These are phyloP conservation scores for Polypedilum vanderplanki DNA, from an alignment of 1,140 invertebrate genomes.

Conservation along the genomic window DNA sequence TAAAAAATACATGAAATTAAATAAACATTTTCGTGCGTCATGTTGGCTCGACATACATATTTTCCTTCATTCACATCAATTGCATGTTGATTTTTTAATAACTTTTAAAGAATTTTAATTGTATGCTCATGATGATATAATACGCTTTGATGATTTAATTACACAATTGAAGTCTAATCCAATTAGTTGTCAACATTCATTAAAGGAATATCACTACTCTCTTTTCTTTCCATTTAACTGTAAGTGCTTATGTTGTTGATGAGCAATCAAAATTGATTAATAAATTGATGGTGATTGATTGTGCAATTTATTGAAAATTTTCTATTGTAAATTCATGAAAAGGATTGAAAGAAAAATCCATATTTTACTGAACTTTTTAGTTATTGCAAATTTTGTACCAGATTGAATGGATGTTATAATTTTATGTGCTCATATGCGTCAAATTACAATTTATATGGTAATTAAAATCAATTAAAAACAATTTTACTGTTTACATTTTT, in stretches of 20 bases:
- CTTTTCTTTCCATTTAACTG: not conserved
- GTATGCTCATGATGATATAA: not conserved
- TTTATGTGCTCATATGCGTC: too few species aligned
- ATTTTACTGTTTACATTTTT: too few species aligned
- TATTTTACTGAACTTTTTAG: too few species aligned
- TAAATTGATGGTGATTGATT: conserved; percentile 7
- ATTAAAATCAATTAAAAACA: too few species aligned
- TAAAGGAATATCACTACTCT: too few species aligned
- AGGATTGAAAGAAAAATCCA: too few species aligned
- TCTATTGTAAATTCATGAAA: too few species aligned
- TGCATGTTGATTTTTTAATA: not conserved
- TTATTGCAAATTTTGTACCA: too few species aligned
- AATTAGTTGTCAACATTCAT: not conserved
- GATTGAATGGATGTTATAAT: too few species aligned
- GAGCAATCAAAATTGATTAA: not conserved
- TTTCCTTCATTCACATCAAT: not conserved
- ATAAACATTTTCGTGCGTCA: conserved; percentile 8
- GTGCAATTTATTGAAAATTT: not conserved
- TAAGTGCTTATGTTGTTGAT: not conserved
- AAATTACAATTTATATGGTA: too few species aligned
- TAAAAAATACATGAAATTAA: not conserved
- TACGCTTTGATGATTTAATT: not conserved
- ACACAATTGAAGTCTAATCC: conserved; percentile 8
- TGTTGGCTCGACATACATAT: not conserved
- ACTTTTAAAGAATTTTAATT: not conserved